Percentiles rank a stretch among this genome's conserved stretches.
These are phyloP conservation scores for Botia kubotai DNA, from an alignment of 2,797 vertebrate species.

Conservation along the genomic window DNA sequence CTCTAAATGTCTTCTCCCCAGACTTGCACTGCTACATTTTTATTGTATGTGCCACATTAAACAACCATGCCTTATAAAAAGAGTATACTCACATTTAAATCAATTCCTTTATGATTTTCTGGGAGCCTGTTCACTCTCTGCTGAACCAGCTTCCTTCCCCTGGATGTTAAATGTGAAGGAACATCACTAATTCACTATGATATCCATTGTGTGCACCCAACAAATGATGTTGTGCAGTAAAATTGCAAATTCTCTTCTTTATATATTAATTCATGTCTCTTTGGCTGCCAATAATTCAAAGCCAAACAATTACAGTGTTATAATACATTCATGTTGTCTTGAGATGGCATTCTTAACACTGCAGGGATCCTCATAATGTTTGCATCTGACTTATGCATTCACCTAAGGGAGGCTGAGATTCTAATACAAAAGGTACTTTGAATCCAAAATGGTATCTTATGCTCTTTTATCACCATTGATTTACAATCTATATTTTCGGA, in stretches of 20 bases:
- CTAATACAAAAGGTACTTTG: constrained; percentile 77
- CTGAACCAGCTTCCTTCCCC: background rate
- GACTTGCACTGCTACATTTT: too few relatives aligned
- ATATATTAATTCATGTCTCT: constrained; percentile 24
- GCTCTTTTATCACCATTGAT: constrained; percentile 81
- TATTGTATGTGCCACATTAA: constrained; percentile 2
- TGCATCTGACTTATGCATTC: constrained; percentile 73
- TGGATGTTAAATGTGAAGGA: background rate
- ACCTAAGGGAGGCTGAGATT: constrained; percentile 71
- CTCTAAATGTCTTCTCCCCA: too few relatives aligned
- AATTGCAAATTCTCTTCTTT: constrained; percentile 42
- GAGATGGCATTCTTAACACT: constrained; percentile 46
- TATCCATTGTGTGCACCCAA: constrained; percentile 29
- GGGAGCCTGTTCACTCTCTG: background rate
- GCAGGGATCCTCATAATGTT: constrained; percentile 62
- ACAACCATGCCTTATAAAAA: background rate
- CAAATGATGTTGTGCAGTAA: constrained; percentile 18
- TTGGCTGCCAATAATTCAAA: constrained; percentile 52
- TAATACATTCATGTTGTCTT: constrained; percentile 47
- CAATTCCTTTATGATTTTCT: constrained; percentile 1
- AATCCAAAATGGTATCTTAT: constrained; percentile 78
- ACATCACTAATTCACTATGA: constrained; percentile 10
- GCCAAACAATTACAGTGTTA: constrained; percentile 59
- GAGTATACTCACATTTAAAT: background rate
- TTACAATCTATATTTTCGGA: constrained; percentile 75